Evolutionary conservation across 2,888 invertebrate species (phyloP).

Genomic region (Thereva unica): DNA sequence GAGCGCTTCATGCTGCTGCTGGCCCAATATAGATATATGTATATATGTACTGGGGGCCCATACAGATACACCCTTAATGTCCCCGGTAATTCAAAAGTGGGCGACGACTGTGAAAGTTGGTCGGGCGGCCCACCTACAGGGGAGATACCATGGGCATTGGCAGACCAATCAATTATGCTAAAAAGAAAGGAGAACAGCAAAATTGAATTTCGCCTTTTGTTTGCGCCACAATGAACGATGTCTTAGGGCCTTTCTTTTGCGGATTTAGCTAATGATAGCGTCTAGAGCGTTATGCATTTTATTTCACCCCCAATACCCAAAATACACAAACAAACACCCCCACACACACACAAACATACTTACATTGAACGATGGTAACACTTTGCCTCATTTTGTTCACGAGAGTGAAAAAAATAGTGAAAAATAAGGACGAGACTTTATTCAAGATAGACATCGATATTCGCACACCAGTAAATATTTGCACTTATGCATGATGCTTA

Average conservation of each 20-base stretch:
- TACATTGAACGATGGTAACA: too few relatives aligned
- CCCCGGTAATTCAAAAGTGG: slow-evolving; percentile 6
- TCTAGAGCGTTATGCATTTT: not conserved
- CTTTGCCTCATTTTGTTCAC: too few relatives aligned
- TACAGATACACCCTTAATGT: not conserved
- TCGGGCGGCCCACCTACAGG: not conserved
- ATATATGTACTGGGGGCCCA: not conserved
- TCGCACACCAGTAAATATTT: too few relatives aligned
- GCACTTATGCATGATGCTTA: too few relatives aligned
- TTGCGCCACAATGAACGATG: slow-evolving; percentile 16
- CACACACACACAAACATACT: too few relatives aligned
- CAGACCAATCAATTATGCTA: slow-evolving; percentile 27
- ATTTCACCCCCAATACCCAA: too few relatives aligned
- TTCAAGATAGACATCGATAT: too few relatives aligned
- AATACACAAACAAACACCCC: too few relatives aligned
- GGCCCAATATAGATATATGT: too few relatives aligned
- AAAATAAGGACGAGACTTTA: too few relatives aligned
- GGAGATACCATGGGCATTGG: slow-evolving; percentile 18
- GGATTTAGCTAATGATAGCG: slow-evolving; percentile 31
- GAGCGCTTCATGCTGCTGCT: not conserved
- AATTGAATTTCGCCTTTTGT: slow-evolving; percentile 26
- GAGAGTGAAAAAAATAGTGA: too few relatives aligned
- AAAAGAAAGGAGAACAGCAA: slow-evolving; percentile 9
- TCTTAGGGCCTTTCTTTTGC: slow-evolving; percentile 18
- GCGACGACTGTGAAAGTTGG: not conserved